A percentile compares a stretch with the other conserved stretches of the same genome.
Conservation (phyloP, 2,113 vertebrate species). For the Pachypanchax playfairii region DNA sequence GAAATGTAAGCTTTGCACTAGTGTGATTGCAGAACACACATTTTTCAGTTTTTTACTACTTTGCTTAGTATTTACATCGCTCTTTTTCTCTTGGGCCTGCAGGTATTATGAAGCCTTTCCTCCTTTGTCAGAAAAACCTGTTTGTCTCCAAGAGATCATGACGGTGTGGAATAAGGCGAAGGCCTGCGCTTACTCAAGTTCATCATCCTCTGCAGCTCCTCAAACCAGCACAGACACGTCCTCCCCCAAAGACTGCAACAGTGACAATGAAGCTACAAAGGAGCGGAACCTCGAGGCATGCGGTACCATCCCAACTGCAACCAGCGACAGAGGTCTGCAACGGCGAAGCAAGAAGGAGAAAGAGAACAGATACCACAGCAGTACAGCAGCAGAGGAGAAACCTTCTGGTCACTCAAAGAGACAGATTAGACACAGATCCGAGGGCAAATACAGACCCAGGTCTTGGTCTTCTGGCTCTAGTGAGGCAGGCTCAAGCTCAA, state of each 20-base stretch:
- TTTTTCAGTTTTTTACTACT: not conserved
- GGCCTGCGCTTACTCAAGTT: conserved; percentile 89
- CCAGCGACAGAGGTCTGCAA: conserved; percentile 79
- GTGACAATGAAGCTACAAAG: conserved; percentile 86
- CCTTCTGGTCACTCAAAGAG: conserved; percentile 82
- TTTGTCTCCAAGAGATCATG: conserved; percentile 99
- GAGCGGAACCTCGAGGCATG: conserved; percentile 78
- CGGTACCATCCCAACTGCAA: conserved; percentile 48
- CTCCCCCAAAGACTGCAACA: conserved; percentile 95
- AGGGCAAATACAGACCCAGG: conserved; percentile 89
- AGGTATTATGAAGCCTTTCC: conserved; percentile 99
- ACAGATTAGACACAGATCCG: conserved; percentile 86
- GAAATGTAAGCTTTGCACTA: conserved; percentile 90
- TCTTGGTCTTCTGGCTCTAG: conserved; percentile 98
- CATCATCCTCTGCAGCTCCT: conserved; percentile 93
- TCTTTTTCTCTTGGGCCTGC: conserved; percentile 32
- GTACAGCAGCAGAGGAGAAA: conserved; percentile 76
- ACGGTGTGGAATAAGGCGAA: conserved; percentile 98
- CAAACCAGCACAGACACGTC: conserved; percentile 96
- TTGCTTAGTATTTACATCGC: not conserved
- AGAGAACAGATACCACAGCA: conserved; percentile 83
- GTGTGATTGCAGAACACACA: not conserved
- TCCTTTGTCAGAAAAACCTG: conserved; percentile 94
- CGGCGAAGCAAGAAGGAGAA: conserved; percentile 87
- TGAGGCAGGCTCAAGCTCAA: conserved; percentile 95